A percentile compares a stretch with the other conserved stretches of the same genome.
These are phyloP conservation scores for Hemaris fuciformis DNA, from an alignment of 2,888 invertebrate species.

Conservation along the genomic window DNA sequence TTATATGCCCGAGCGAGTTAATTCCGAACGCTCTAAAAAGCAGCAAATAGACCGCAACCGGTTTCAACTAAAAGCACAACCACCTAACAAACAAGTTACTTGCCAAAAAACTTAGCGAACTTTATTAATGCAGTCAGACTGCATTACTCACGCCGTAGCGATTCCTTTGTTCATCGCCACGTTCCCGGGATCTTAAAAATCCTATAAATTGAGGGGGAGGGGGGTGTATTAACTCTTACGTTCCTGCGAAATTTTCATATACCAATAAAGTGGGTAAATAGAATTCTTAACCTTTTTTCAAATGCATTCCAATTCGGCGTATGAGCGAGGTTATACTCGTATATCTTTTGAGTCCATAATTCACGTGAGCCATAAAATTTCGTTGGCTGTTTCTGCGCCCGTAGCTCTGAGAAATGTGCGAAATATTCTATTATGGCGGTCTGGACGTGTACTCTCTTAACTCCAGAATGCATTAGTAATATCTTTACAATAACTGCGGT, in stretches of 20 bases:
- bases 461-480: slow-evolving; percentile 18
- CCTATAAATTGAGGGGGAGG: slow-evolving; percentile 7
- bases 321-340: background rate
- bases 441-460: slow-evolving; percentile 33
- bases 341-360: slow-evolving; percentile 20
- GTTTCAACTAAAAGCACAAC: slow-evolving; percentile 38
- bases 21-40: slow-evolving; percentile 17
- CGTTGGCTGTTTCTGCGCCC: slow-evolving; percentile 10
- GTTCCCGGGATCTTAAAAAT: background rate
- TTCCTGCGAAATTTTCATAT: background rate
- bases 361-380: slow-evolving; percentile 34
- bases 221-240: background rate
- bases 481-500: background rate
- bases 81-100: slow-evolving; percentile 45
- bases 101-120: slow-evolving; percentile 69
- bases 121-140: slow-evolving; percentile 68
- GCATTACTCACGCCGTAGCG: slow-evolving; percentile 58
- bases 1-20: background rate
- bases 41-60: slow-evolving; percentile 28
- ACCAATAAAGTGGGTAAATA: background rate
- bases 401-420: slow-evolving; percentile 12
- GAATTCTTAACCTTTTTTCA: slow-evolving; percentile 8
- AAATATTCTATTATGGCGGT: slow-evolving; percentile 11
- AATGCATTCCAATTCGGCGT: slow-evolving; percentile 21
- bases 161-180: slow-evolving; percentile 49